Evolutionary conservation across 2,797 vertebrate genomes (phyloP).

Genomic region (Vespertilio murinus): DNA sequence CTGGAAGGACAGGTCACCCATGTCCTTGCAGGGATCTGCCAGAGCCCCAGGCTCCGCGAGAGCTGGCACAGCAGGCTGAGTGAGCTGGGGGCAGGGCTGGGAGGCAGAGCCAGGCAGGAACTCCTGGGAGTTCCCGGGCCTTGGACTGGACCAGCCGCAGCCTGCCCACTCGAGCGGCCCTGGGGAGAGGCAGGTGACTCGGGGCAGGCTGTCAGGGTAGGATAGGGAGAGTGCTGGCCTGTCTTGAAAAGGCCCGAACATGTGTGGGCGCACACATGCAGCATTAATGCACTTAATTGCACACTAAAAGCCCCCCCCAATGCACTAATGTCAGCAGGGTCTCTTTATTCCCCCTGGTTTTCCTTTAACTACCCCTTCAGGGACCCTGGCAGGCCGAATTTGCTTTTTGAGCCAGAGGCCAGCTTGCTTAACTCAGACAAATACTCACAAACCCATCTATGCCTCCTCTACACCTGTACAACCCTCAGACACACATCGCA

Average conservation of each 20-base stretch:
- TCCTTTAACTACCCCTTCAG: constrained; percentile 35
- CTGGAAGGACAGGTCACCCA: background rate
- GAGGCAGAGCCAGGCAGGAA: background rate
- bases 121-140: background rate
- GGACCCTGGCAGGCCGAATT: background rate
- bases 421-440: background rate
- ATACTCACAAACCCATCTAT: background rate
- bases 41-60: background rate
- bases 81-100: background rate
- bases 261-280: rapidly evolving
- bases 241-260: background rate
- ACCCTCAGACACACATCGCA: background rate
- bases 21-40: background rate
- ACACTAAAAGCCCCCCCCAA: background rate
- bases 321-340: background rate
- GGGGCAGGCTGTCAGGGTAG: background rate
- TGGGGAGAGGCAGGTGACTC: background rate
- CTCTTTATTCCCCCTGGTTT: background rate
- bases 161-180: background rate
- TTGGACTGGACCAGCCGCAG: background rate
- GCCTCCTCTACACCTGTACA: background rate
- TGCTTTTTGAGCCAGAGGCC: background rate
- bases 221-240: too few species aligned
- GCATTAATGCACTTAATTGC: background rate
- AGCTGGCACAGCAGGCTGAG: background rate